phyloP scores from a whole-genome alignment of 2,113 vertebrate genomes.

The Pangasianodon hypophthalmus region DNA sequence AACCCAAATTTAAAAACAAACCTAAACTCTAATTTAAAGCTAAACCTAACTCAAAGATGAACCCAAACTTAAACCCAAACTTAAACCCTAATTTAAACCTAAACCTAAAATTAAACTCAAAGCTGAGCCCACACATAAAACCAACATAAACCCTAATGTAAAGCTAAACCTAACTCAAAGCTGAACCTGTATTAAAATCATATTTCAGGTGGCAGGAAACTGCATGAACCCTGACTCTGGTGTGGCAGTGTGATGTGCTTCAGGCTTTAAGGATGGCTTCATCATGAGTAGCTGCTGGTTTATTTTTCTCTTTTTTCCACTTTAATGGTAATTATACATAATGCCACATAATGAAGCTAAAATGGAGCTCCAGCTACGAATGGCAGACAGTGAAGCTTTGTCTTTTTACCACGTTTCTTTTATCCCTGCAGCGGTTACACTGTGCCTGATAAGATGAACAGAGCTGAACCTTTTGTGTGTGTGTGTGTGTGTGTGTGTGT shows the following conservation, averaged over 20 bases:
- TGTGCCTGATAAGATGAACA: constrained; percentile 7
- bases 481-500: constrained; percentile 43
- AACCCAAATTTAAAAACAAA: background rate
- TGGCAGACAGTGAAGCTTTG: background rate
- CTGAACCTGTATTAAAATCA: background rate
- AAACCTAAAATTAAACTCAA: background rate
- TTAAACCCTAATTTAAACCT: too few species aligned
- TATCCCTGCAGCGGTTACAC: background rate
- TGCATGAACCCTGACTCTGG: background rate
- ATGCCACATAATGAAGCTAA: constrained; percentile 18
- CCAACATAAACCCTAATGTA: background rate
- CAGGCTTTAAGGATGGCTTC: background rate
- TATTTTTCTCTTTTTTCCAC: background rate
- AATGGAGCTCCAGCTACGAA: background rate
- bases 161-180: background rate
- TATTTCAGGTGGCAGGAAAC: background rate
- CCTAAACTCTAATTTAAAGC: too few species aligned
- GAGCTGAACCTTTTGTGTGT: constrained; percentile 13
- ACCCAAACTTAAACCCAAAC: too few species aligned
- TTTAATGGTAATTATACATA: constrained; percentile 14
- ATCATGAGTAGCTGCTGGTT: background rate
- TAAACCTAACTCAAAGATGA: too few species aligned
- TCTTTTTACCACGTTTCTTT: constrained; percentile 3
- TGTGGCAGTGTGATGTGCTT: background rate
- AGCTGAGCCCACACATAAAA: background rate